Conservation (phyloP, 2,113 vertebrate species). For the Herpetotheres cachinnans region DNA sequence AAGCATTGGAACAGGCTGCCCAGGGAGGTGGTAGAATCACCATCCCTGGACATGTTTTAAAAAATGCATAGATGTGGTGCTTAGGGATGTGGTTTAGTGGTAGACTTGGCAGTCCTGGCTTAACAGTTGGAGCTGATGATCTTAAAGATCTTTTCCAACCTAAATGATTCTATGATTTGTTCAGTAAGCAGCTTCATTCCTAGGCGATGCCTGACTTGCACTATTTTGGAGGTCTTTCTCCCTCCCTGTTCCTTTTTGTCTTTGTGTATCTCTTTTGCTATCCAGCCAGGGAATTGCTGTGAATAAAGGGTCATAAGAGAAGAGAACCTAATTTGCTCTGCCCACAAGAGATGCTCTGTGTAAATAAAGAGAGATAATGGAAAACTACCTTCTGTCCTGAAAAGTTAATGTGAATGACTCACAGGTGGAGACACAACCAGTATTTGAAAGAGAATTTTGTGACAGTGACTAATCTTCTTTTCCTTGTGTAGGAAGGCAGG, state of each 20-base stretch:
- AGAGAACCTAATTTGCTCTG: slow-evolving; percentile 41
- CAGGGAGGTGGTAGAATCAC: too few species aligned
- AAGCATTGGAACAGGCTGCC: too few species aligned
- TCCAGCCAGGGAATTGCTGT: slow-evolving; percentile 6
- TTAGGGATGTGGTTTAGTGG: too few species aligned
- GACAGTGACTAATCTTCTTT: slow-evolving; percentile 26
- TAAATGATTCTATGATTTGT: not conserved
- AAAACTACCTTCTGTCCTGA: slow-evolving; percentile 35
- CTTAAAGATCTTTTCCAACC: too few species aligned
- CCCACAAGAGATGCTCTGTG: slow-evolving; percentile 12
- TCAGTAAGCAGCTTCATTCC: not conserved
- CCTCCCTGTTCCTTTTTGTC: slow-evolving; percentile 6
- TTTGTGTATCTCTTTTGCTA: not conserved
- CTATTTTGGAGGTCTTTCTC: not conserved
- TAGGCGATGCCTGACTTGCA: not conserved
- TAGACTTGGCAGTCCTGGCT: too few species aligned
- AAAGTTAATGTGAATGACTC: slow-evolving; percentile 30
- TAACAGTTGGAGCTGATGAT: too few species aligned
- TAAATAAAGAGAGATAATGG: slow-evolving; percentile 56
- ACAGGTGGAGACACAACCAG: not conserved
- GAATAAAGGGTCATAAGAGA: slow-evolving; percentile 22
- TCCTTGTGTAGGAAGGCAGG: not conserved
- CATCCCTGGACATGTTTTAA: too few species aligned
- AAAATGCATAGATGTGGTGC: too few species aligned
- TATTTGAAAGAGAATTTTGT: slow-evolving; percentile 21